Base-by-base conservation (phyloP, 2,113 vertebrate species). In the Trichechus manatus region DNA sequence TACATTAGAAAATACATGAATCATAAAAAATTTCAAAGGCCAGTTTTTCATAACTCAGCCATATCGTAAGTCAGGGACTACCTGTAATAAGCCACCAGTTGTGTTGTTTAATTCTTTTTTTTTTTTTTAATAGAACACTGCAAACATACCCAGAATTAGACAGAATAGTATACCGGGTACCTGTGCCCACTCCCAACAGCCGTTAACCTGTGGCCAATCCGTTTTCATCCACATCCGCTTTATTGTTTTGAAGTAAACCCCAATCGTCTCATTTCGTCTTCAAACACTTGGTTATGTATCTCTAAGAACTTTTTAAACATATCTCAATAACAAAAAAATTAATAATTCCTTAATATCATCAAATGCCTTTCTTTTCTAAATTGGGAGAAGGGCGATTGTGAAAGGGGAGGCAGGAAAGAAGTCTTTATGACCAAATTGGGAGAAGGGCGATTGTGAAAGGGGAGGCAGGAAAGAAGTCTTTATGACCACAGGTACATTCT, bases 201-300 rank as follows among this genome's bases (percentile, higher is more conserved):
- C 13, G 50, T 53, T 5, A 53, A 53, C 50, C 50, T 53, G 20
- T 7, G 20, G 47, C 56, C 19, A 44, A 3, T 53, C 47, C 39
- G 70, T 61, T 82, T 6, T 59, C 22, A 74, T 53, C 66, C 47
- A 42, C 9, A 42, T 63, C 27, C 13, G 75, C 47, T 56, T 80
- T 42, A 14, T 63, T 56, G 53, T 64, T 93, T 75, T 75, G 47
- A 96, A 94, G 36, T 68, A 68, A 87, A 91, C 82, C 5, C 27
- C 68, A 75, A 20, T 91, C 17, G 27, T 81, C 42, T 89, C 63
- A 96, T 84, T 91, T 94, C 5, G 19, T 94, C 78, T 82, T 3
- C 68, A 83, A 91, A 82, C 47, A 68, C 70, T 94, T 81, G 33
- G 9, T 66, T 87, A 23, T 91, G 5, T 88, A 83, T 74, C 56